A percentile compares a stretch with the other conserved stretches of the same genome.
Evolutionary conservation across 92 coral and sea anemone species (phyloP).

Genomic region (Epizoanthus illoricatus): DNA sequence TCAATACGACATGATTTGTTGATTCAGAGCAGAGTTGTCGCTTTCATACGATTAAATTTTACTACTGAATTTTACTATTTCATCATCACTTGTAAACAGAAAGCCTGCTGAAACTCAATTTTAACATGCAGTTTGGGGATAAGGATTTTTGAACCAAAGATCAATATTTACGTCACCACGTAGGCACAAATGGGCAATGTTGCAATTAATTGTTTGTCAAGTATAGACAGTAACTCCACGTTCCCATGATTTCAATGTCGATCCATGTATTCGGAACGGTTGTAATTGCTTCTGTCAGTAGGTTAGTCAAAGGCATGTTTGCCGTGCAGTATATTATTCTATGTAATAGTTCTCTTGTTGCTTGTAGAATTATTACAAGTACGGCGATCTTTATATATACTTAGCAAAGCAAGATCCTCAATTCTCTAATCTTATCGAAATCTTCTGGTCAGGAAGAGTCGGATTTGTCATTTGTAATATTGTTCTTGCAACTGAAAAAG

Average conservation of each 20-base stretch:
- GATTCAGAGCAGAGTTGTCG: conserved; percentile 18
- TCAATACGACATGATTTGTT: conserved; percentile 20
- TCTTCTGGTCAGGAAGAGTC: background rate
- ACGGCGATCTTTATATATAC: too few species aligned
- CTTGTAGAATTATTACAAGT: background rate
- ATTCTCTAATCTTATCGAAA: background rate
- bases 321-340: background rate
- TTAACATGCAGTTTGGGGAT: background rate
- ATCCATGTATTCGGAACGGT: too few species aligned
- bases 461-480: too few species aligned
- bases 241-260: too few species aligned
- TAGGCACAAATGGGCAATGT: background rate
- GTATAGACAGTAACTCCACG: background rate
- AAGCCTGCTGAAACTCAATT: background rate
- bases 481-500: too few species aligned
- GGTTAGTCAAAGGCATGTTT: background rate
- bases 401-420: background rate
- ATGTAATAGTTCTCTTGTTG: background rate
- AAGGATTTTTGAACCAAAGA: background rate
- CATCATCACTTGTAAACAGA: background rate
- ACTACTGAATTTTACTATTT: background rate
- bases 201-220: conserved; percentile 14
- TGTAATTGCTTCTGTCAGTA: background rate
- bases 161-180: too few species aligned
- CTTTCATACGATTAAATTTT: background rate